Percentiles rank a stretch among this genome's conserved stretches.
Evolutionary conservation across 2,113 vertebrate genomes (phyloP).

Genomic region (Lophotis ruficrista): DNA sequence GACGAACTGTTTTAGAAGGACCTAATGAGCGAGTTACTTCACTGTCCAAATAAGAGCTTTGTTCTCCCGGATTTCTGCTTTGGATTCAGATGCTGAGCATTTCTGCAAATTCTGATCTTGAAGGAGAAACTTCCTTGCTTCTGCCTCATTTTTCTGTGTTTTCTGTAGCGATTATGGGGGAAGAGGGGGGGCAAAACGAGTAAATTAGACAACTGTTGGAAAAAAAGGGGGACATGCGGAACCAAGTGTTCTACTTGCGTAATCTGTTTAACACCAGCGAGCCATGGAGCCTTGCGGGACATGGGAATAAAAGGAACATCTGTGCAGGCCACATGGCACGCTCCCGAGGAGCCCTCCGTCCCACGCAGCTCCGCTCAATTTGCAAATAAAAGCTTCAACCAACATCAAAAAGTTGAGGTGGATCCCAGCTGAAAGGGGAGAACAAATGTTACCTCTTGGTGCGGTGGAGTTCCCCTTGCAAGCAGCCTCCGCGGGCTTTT

Average conservation of each 20-base stretch:
- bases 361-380: conserved; percentile 14
- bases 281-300: conserved; percentile 32
- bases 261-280: conserved; percentile 61
- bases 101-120: not conserved
- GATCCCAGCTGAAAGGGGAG: conserved; percentile 29
- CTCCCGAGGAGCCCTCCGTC: not conserved
- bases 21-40: not conserved
- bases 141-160: conserved; percentile 56
- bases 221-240: conserved; percentile 56
- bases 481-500: not conserved
- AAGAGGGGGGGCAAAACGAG: conserved; percentile 21
- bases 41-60: not conserved
- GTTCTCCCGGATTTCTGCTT: not conserved
- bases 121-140: conserved; percentile 10
- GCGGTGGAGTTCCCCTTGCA: not conserved
- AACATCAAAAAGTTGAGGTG: conserved; percentile 35
- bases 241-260: conserved; percentile 54
- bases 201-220: conserved; percentile 67
- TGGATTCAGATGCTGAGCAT: not conserved
- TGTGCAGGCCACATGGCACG: conserved; percentile 26
- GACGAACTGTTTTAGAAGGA: not conserved
- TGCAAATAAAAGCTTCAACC: conserved; percentile 30
- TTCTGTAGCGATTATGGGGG: conserved; percentile 36
- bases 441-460: conserved; percentile 14
- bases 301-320: conserved; percentile 36